phyloP scores from a whole-genome alignment of 1,140 invertebrate genomes.

The Sycophaga agraensis region DNA sequence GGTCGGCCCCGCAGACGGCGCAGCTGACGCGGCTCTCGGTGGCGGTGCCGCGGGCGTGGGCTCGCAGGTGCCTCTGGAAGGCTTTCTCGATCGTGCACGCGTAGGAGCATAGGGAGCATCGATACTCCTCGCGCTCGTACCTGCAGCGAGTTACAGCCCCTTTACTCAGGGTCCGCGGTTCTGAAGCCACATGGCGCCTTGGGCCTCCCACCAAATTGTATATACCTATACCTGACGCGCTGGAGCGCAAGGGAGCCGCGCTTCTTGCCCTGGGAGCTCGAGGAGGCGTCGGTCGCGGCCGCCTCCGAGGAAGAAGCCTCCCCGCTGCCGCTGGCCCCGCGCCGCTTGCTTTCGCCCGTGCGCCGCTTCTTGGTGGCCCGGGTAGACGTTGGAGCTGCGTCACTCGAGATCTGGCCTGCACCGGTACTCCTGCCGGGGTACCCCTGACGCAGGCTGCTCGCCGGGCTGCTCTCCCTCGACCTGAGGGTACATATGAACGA shows the following conservation, averaged over 20 bases:
- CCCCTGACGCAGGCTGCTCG: constrained; percentile 39
- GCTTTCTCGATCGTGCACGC: constrained; percentile 64
- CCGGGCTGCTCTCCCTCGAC: constrained; percentile 52
- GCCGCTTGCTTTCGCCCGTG: constrained; percentile 45
- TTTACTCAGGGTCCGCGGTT: background rate
- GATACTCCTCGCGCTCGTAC: constrained; percentile 62
- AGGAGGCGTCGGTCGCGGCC: constrained; percentile 35
- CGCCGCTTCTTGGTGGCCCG: constrained; percentile 48
- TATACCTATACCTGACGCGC: constrained; percentile 58
- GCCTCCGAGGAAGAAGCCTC: no score
- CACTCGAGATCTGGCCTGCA: no score
- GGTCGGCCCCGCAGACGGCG: constrained; percentile 63
- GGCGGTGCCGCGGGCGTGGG: constrained; percentile 48
- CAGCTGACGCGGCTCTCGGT: constrained; percentile 58
- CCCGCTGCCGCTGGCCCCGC: constrained; percentile 10
- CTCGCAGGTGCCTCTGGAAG: constrained; percentile 58
- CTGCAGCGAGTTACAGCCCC: constrained; percentile 34
- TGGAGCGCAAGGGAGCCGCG: constrained; percentile 52
- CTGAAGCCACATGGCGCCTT: no score
- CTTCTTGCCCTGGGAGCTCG: constrained; percentile 48
- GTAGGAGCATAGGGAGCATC: constrained; percentile 60
- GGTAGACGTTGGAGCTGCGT: constrained; percentile 51
- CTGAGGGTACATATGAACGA: no score
- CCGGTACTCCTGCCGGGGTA: constrained; percentile 50
- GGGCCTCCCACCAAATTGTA: background rate